Percentiles rank a stretch among this genome's conserved stretches.
Evolutionary conservation across 2,113 vertebrate genomes (phyloP).

Genomic region (Montifringilla adamsi): DNA sequence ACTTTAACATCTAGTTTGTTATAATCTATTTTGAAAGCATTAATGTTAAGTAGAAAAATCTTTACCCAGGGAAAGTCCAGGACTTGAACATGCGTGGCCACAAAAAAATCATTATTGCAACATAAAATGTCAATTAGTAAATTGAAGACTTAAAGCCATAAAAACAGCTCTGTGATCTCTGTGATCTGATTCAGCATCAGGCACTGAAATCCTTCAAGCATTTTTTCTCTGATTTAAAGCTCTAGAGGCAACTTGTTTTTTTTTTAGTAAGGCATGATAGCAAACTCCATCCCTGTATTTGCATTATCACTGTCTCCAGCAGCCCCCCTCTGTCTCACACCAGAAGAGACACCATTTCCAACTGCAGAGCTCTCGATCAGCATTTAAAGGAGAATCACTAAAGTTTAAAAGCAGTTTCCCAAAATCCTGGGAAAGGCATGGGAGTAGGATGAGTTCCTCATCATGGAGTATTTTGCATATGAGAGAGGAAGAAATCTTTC

Average conservation of each 20-base stretch:
- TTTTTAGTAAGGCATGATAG: neutral
- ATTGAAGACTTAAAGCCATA: neutral
- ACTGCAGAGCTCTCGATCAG: neutral
- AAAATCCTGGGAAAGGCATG: neutral
- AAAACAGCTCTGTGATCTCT: neutral
- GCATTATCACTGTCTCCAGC: neutral
- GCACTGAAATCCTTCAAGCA: neutral
- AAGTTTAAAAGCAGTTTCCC: neutral
- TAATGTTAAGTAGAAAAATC: neutral
- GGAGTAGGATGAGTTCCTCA: neutral
- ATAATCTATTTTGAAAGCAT: neutral
- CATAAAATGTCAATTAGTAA: neutral
- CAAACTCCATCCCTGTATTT: neutral
- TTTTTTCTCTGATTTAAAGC: neutral
- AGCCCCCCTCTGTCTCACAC: rapidly evolving
- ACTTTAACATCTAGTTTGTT: neutral
- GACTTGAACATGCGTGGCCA: neutral
- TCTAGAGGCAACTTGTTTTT: neutral
- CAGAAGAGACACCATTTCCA: neutral
- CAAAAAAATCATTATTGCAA: neutral
- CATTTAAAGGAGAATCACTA: neutral
- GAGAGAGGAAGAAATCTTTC: neutral
- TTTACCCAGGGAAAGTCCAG: neutral
- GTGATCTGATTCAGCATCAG: neutral
- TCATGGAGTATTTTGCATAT: neutral